Evolutionary conservation across 2,888 invertebrate genomes (phyloP).

Genomic region (Idaea dimidiata): DNA sequence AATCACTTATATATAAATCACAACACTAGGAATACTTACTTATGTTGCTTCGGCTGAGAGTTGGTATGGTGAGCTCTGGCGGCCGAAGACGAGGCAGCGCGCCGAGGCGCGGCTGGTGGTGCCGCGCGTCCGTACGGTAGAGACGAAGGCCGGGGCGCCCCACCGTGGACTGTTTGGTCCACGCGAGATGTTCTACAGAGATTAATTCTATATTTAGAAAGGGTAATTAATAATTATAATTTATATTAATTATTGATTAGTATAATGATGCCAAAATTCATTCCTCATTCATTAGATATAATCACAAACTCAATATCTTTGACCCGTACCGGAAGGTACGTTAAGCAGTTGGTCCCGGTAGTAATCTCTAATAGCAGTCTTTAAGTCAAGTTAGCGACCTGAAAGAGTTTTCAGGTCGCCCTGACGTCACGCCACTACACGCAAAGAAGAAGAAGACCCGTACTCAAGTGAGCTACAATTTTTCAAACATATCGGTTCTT

Average conservation of each 20-base stretch:
- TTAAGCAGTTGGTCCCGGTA: too few species aligned
- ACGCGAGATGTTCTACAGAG: constrained; percentile 80
- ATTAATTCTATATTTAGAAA: neutral
- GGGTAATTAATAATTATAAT: neutral
- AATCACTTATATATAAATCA: too few species aligned
- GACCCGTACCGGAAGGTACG: too few species aligned
- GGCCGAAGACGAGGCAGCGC: constrained; percentile 85
- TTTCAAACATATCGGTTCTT: too few species aligned
- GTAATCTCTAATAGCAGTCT: too few species aligned
- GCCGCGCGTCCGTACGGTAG: constrained; percentile 83
- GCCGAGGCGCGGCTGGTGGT: constrained; percentile 74
- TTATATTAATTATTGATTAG: neutral
- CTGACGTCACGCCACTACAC: too few species aligned
- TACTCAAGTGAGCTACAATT: too few species aligned
- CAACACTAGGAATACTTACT: constrained; percentile 37
- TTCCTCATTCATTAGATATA: too few species aligned
- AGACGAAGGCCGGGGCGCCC: constrained; percentile 83
- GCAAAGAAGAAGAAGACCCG: too few species aligned
- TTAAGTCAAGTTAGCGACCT: too few species aligned
- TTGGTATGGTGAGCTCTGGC: constrained; percentile 71
- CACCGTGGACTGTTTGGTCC: constrained; percentile 73
- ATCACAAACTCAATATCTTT: too few species aligned
- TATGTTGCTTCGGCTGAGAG: constrained; percentile 61
- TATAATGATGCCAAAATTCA: neutral
- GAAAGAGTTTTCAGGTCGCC: too few species aligned